phyloP scores from a whole-genome alignment of 1,140 invertebrate genomes.

The Pogonus chalceus region DNA sequence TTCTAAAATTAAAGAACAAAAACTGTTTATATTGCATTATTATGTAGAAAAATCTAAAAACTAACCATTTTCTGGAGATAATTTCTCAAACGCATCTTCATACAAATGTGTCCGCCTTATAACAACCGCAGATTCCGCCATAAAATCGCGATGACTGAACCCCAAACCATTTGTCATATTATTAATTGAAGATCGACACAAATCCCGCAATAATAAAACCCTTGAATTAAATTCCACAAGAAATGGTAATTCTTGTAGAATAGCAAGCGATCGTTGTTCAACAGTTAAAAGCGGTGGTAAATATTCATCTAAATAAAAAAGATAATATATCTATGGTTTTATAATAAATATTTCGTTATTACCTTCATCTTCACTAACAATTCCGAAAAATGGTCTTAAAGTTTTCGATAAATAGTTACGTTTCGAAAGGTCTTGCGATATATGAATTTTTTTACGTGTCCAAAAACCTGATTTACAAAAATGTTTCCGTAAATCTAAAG shows the following conservation, averaged over 20 bases:
- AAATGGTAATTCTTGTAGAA: constrained; percentile 88
- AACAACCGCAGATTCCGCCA: constrained; percentile 40
- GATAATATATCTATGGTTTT: constrained; percentile 1
- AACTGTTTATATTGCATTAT: neutral
- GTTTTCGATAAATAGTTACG: constrained; percentile 48
- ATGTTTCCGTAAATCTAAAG: constrained; percentile 40
- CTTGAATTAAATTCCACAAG: constrained; percentile 82
- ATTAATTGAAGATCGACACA: constrained; percentile 33
- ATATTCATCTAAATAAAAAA: constrained; percentile 40
- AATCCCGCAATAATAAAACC: constrained; percentile 73
- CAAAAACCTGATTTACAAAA: constrained; percentile 72
- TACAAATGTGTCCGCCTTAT: constrained; percentile 88
- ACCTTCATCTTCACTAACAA: constrained; percentile 23
- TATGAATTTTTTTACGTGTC: constrained; percentile 58
- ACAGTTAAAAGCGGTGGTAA: constrained; percentile 78
- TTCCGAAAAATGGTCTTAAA: constrained; percentile 35
- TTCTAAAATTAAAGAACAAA: constrained; percentile 44
- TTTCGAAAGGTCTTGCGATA: constrained; percentile 52
- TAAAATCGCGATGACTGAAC: constrained; percentile 24
- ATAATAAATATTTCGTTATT: too few relatives aligned
- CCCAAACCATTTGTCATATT: constrained; percentile 15
- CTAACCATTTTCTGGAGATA: constrained; percentile 79
- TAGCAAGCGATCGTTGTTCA: constrained; percentile 77
- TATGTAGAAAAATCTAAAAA: neutral
- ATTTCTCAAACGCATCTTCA: constrained; percentile 93